Conservation (phyloP, 2,888 invertebrate species). For the Polyommatus iphigenia region DNA sequence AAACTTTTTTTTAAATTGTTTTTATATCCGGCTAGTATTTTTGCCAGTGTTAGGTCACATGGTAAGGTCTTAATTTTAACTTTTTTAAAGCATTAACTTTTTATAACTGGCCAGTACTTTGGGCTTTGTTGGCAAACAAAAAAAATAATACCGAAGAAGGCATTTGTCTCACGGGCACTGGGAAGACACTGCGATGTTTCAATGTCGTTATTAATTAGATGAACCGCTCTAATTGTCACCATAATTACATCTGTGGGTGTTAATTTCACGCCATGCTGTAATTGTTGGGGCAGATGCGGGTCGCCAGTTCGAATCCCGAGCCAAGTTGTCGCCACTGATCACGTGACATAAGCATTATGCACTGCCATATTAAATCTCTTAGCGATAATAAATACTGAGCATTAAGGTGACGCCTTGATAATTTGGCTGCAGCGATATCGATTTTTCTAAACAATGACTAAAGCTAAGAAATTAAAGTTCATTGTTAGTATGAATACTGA, state of each 20-base stretch:
- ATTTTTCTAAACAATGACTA: too few species aligned
- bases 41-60: too few species aligned
- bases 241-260: conserved; percentile 28
- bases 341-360: too few species aligned
- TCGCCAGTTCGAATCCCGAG: background rate
- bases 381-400: too few species aligned
- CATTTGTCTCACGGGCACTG: conserved; percentile 33
- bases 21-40: background rate
- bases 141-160: conserved; percentile 23
- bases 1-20: background rate
- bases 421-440: too few species aligned
- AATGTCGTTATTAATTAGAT: conserved; percentile 58
- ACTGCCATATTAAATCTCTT: too few species aligned
- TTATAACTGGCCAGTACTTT: background rate
- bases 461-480: too few species aligned
- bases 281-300: conserved; percentile 39
- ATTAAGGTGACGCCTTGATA: too few species aligned
- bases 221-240: conserved; percentile 19
- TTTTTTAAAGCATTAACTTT: too few species aligned
- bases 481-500: too few species aligned
- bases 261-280: conserved; percentile 32
- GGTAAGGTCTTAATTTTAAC: too few species aligned
- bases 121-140: background rate
- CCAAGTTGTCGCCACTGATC: background rate
- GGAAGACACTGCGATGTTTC: conserved; percentile 28